Percentiles rank a stretch among this genome's conserved stretches.
These are phyloP conservation scores for Gadus macrocephalus DNA, from an alignment of 2,113 vertebrate genomes.

Conservation along the genomic window DNA sequence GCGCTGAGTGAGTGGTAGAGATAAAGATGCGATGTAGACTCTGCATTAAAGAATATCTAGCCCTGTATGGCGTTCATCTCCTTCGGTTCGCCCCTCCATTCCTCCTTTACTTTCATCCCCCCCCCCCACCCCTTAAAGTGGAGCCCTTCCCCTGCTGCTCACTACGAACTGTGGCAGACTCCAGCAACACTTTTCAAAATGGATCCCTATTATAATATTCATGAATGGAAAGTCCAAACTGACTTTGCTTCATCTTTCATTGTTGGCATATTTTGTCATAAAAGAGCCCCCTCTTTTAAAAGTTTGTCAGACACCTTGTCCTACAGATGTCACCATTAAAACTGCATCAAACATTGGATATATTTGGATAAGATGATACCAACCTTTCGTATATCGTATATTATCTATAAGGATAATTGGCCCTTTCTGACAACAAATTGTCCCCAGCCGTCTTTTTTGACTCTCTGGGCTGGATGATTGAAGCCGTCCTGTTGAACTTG, in stretches of 20 bases:
- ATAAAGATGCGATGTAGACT: slow-evolving; percentile 61
- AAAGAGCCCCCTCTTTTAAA: background rate
- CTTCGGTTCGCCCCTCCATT: slow-evolving; percentile 29
- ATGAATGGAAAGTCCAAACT: slow-evolving; percentile 2
- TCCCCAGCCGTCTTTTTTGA: background rate
- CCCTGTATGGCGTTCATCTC: slow-evolving; percentile 40
- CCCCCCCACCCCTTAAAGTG: slow-evolving; percentile 30
- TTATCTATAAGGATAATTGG: background rate
- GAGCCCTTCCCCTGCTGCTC: slow-evolving; percentile 31
- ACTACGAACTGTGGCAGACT: slow-evolving; percentile 36
- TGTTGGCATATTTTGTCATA: slow-evolving; percentile 13
- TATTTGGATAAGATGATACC: too few relatives aligned
- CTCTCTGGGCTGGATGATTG: background rate
- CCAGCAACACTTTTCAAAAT: slow-evolving; percentile 33
- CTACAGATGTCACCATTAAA: too few relatives aligned
- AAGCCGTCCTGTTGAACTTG: background rate
- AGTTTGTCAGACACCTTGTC: background rate
- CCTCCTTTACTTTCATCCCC: slow-evolving; percentile 41
- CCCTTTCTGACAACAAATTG: background rate
- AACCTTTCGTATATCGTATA: too few relatives aligned
- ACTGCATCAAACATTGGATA: too few relatives aligned
- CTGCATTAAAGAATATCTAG: slow-evolving; percentile 55
- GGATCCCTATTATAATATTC: slow-evolving; percentile 28
- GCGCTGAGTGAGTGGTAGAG: slow-evolving; percentile 8
- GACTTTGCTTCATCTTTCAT: background rate